These are phyloP conservation scores for Gopherus evgoodei DNA, from an alignment of 2,113 vertebrate species.

Conservation along the genomic window DNA sequence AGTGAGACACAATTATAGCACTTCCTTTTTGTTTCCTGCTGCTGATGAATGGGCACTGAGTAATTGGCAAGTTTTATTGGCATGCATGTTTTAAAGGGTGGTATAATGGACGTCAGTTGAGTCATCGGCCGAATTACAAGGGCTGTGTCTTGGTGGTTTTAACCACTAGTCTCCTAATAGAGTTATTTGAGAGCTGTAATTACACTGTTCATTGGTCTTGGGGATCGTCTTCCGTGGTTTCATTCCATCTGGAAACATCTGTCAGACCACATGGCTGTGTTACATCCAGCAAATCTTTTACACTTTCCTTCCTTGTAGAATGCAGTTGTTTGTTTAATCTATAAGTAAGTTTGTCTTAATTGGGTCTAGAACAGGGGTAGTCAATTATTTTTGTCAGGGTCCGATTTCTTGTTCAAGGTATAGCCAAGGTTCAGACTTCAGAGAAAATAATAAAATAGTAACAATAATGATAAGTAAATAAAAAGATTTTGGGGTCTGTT, in stretches of 20 bases:
- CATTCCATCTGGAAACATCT: background rate
- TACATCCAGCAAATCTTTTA: background rate
- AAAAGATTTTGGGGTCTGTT: background rate
- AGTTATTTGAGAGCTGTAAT: background rate
- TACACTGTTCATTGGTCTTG: background rate
- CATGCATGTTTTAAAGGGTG: background rate
- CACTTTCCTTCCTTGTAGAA: background rate
- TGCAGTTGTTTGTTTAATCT: background rate
- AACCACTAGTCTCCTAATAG: background rate
- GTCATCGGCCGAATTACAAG: background rate
- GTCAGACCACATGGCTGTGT: background rate
- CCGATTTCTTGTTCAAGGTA: background rate
- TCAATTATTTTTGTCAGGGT: background rate
- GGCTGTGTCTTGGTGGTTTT: background rate
- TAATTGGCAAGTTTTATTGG: background rate
- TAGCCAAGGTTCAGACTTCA: background rate
- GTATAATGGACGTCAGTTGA: background rate
- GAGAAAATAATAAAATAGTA: background rate
- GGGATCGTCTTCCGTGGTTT: background rate
- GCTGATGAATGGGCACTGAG: background rate
- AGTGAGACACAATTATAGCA: conserved; percentile 18
- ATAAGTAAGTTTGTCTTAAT: background rate
- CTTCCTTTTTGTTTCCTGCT: conserved; percentile 47
- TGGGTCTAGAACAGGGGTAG: background rate
- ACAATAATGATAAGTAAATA: background rate